A percentile compares a stretch with the other conserved stretches of the same genome.
phyloP scores from a whole-genome alignment of 2,797 vertebrate genomes.

The Alauda arvensis region DNA sequence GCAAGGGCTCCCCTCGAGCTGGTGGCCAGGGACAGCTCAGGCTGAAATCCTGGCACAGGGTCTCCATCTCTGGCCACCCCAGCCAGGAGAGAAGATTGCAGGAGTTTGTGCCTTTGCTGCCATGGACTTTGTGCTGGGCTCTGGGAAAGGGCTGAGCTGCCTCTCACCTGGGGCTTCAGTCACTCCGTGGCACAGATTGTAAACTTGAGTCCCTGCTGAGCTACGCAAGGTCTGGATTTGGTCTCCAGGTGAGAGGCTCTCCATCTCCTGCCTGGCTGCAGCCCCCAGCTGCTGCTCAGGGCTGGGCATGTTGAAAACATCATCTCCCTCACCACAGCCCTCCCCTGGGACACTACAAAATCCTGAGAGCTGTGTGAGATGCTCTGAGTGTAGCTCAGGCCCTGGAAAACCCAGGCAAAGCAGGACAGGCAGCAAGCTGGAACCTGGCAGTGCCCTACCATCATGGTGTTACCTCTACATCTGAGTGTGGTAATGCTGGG shows the following conservation, averaged over 20 bases:
- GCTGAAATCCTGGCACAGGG: neutral
- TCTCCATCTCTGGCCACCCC: neutral
- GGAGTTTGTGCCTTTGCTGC: neutral
- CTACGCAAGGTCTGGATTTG: neutral
- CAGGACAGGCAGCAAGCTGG: neutral
- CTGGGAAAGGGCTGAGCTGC: neutral
- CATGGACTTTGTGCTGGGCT: neutral
- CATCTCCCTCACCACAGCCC: neutral
- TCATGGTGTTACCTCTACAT: neutral
- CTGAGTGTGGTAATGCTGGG: neutral
- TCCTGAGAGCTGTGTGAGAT: neutral
- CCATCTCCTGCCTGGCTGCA: neutral
- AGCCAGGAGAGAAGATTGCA: neutral
- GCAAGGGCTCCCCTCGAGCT: rapidly evolving
- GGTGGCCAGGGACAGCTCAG: neutral
- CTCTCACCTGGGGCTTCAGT: neutral
- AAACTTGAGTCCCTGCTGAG: constrained; percentile 28
- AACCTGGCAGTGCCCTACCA: neutral
- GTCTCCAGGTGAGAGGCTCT: neutral
- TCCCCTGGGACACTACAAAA: neutral
- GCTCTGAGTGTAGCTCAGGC: neutral
- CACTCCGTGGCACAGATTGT: neutral
- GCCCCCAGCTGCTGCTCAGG: neutral
- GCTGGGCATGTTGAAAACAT: neutral
- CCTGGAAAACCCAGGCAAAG: neutral